Evolutionary conservation across 2,113 vertebrate genomes (phyloP), one percentile per base, ranked within the genome.

Genomic region (Girardinichthys multiradiatus): DNA sequence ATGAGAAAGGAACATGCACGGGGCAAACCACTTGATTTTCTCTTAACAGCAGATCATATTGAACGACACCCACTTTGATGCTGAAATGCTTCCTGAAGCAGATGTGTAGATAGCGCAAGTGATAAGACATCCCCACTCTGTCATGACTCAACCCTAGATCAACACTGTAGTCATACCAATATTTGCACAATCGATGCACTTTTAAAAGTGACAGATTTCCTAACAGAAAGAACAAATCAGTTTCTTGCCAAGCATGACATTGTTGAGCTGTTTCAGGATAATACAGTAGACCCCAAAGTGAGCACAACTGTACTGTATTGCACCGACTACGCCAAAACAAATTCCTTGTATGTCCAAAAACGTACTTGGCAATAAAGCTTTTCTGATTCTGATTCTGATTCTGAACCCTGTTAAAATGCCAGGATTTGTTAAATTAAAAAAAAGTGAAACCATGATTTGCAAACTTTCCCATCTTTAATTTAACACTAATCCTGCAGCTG

Each of bases 21-120:
- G 0, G 64, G 65, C 57, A 79, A 69, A 66, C 63, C 66, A 68
- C 70, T 72, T 77, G 76, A 81, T 59, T 70, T 74, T 31, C 14
- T 35, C 39, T 29, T 59, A 0, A 63, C 45, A 51, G 11, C 19
- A 48, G 28, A 54, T 74, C 51, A 64, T 14, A 45, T 13, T 39
- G 24, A 15, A 64, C 10, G 19, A 24, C 24, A 57, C 11, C 37
- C 0, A 19, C 6, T 51, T 1, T 37, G 68, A 74, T 31, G n/a
- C n/a, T n/a, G n/a, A n/a, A n/a, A n/a, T n/a, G 21, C 8, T 27
- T n/a, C 51, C 27, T 7, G 24, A n/a, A 1, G 33, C 62, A 3
- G 24, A 8, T n/a, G 48, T 54, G 30, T n/a, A 37, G 4, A 24
- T 14, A 2, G 2, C 26, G n/a, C 2, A 13, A 3, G 12, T 28